Base-by-base conservation (phyloP, 1,140 invertebrate genomes). In the Acromyrmex heyeri region DNA sequence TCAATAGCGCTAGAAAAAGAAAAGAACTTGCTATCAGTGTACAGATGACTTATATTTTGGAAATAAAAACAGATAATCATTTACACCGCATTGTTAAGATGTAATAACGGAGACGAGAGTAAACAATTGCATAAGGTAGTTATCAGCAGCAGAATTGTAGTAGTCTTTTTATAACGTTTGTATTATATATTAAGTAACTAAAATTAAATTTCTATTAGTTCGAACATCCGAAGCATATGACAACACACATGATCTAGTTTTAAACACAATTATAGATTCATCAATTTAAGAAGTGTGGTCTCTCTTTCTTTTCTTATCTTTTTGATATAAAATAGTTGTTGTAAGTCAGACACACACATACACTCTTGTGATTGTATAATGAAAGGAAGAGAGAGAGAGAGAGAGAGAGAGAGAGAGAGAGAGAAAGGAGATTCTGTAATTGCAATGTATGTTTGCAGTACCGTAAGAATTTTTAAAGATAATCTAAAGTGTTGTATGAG, bases 91-190 rank as follows among this genome's bases (percentile, higher is more conserved):
- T 44, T 87, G 81, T 87, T 75, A 38, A 76, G 61, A 85, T 73
- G 10, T 85, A 61, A 87, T 83, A 73, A 70, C 48, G 21, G 14
- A 30, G 10, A 82, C 14, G 55, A 48, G 59, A 64, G 53, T 53
- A 72, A 83, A 72, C 62, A 50, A 87, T 89, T 79, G 69, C 55
- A 82, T 87, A 87, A 78, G 57, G 91, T 89, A 88, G 67, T 83
- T 77, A 57, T 67, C 50, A 78, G 38, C 67, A 44, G 18, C 53
- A 62, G 62, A 48, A 90, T 69, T 55, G 53, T 85, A 24, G 24
- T 79, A 91, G 38, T 38, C 27, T 91, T 90, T 91, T 88, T 91
- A 61, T 91, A 91, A 88, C 55, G 12, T 83, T 83, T 83, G 57
- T 83, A 82, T 86, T 76, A 87, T 30, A 53, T 67, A 77, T 81